Conservation (phyloP, 1,140 invertebrate genomes). For the Paraescarpia echinospica region DNA sequence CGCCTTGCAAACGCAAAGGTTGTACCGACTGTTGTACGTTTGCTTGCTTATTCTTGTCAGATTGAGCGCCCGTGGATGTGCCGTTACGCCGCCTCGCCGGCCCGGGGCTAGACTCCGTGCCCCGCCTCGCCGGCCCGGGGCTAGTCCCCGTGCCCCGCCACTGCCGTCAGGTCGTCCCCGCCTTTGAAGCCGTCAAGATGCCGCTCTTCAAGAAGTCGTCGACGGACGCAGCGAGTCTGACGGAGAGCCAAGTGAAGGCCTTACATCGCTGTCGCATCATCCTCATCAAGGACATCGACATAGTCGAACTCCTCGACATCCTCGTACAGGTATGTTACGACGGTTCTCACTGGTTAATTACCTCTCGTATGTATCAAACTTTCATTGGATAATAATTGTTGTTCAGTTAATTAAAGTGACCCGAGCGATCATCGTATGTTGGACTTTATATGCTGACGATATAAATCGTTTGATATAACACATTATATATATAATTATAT, state of each 20-base stretch:
- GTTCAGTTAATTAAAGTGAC: neutral
- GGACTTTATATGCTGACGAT: neutral
- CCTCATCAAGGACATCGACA: conserved; percentile 25
- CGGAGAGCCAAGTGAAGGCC: neutral
- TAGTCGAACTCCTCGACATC: conserved; percentile 13
- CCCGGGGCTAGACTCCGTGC: no score
- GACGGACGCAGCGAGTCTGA: neutral
- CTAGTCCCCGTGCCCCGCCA: no score
- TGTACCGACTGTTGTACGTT: neutral
- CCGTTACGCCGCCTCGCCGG: neutral
- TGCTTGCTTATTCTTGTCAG: neutral
- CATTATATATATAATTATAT: no score
- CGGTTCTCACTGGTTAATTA: neutral
- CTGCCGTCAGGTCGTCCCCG: neutral
- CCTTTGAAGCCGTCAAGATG: neutral
- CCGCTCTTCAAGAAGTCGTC: conserved; percentile 25
- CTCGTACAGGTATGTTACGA: neutral
- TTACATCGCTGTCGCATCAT: conserved; percentile 22
- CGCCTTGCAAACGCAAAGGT: no score
- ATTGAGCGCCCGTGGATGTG: neutral
- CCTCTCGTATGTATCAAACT: neutral
- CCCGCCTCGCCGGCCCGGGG: no score
- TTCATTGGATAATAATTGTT: neutral
- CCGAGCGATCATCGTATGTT: neutral
- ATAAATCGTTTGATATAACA: neutral